phyloP scores from a whole-genome alignment of 2,113 vertebrate species.

The Mormyrus iriodes region DNA sequence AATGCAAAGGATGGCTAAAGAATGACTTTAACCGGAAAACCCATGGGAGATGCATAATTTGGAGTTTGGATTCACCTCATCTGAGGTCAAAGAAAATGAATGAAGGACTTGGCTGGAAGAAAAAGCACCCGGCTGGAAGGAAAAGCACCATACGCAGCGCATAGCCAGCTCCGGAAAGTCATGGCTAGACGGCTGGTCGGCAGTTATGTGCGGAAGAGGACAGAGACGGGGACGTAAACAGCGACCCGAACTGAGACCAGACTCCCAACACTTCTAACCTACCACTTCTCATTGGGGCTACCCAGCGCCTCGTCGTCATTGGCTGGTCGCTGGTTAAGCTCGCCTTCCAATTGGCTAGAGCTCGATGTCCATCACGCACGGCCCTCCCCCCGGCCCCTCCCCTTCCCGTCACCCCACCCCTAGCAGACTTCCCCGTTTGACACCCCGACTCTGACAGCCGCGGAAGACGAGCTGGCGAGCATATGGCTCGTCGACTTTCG shows the following conservation, averaged over 20 bases:
- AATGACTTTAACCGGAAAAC: background rate
- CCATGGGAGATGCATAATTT: background rate
- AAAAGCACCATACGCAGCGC: background rate
- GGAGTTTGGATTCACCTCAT: background rate
- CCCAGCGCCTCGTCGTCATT: conserved; percentile 29
- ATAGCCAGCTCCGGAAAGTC: background rate
- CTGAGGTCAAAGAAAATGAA: background rate
- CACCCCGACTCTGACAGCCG: conserved; percentile 25
- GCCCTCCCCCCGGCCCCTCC: conserved; percentile 16
- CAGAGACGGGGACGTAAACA: background rate
- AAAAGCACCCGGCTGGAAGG: no score
- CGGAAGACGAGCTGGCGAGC: conserved; percentile 28
- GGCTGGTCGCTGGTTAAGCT: conserved; percentile 26
- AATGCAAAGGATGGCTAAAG: background rate
- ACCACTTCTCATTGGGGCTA: conserved; percentile 29
- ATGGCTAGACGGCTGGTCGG: background rate
- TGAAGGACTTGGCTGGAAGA: background rate
- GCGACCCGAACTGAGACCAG: background rate
- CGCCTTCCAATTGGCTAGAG: conserved; percentile 6
- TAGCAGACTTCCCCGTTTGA: background rate
- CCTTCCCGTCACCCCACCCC: background rate
- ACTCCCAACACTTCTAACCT: background rate
- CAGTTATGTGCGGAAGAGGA: background rate
- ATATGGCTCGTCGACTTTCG: conserved; percentile 24
- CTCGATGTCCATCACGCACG: conserved; percentile 22